A percentile compares a stretch with the other conserved stretches of the same genome.
Conservation (phyloP, 2,888 invertebrate species). For the Siphlonurus alternatus region DNA sequence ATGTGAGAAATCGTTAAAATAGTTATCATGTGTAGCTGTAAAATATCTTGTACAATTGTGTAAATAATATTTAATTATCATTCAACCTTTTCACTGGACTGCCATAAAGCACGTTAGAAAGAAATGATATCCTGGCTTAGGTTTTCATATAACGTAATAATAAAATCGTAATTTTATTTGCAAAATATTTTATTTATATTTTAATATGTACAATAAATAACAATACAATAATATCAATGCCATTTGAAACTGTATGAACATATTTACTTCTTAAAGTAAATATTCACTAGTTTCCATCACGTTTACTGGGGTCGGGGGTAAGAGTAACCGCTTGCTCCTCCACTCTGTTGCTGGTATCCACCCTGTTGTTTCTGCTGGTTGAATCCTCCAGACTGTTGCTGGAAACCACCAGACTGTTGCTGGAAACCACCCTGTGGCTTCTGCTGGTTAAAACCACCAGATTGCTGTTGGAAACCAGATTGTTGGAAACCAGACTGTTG, state of each 20-base stretch:
- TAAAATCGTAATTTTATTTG: too few relatives aligned
- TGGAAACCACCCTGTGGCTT: slow-evolving; percentile 1
- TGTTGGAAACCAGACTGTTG: neutral
- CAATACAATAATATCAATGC: neutral
- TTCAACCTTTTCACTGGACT: too few relatives aligned
- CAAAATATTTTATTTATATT: neutral
- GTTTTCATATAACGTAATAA: too few relatives aligned
- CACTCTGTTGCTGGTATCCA: neutral
- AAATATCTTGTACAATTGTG: too few relatives aligned
- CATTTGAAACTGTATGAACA: neutral
- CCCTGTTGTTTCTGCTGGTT: slow-evolving; percentile 2
- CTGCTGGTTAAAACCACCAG: neutral
- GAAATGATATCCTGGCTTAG: too few relatives aligned
- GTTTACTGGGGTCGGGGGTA: slow-evolving; percentile 8
- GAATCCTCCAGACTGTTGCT: slow-evolving; percentile 2
- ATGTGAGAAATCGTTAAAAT: too few relatives aligned
- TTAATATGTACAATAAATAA: neutral
- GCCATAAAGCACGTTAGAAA: too few relatives aligned
- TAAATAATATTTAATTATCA: too few relatives aligned
- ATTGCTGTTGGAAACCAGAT: neutral
- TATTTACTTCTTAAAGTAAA: neutral
- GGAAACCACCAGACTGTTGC: neutral
- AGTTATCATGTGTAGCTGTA: too few relatives aligned
- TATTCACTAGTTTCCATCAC: too few relatives aligned
- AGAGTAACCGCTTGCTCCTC: slow-evolving; percentile 5